A percentile compares a stretch with the other conserved stretches of the same genome.
Conservation (phyloP, 1,140 invertebrate species). For the Steinernema khuongi region DNA sequence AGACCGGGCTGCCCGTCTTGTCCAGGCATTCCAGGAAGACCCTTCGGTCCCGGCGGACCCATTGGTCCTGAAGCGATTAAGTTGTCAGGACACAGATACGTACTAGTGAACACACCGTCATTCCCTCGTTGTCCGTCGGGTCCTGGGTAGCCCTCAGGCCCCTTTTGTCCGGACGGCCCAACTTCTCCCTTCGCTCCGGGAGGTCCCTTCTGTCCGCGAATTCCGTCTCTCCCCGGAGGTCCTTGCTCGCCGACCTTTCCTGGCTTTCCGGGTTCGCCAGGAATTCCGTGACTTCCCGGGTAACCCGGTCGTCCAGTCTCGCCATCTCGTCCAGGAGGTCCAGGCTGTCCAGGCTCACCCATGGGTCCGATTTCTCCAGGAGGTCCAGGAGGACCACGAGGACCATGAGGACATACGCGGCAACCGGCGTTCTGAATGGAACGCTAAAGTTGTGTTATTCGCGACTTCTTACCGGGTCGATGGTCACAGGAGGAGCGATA, state of each 20-base stretch:
- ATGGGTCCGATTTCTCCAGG: constrained; percentile 31
- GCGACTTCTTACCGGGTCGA: constrained; percentile 44
- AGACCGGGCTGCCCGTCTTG: constrained; percentile 43
- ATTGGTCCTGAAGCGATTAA: background rate
- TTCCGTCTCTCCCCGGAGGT: constrained; percentile 31
- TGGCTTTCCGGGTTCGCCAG: constrained; percentile 32
- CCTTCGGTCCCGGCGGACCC: constrained; percentile 14
- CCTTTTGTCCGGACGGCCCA: constrained; percentile 28
- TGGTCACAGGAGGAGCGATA: constrained; percentile 52
- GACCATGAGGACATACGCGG: constrained; percentile 43
- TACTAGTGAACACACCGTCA: constrained; percentile 27
- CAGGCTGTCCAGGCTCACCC: constrained; percentile 22
- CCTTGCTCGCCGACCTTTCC: constrained; percentile 36
- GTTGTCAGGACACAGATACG: constrained; percentile 16
- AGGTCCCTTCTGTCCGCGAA: constrained; percentile 33
- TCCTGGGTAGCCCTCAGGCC: constrained; percentile 45
- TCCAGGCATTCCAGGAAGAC: constrained; percentile 36
- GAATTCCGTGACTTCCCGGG: constrained; percentile 28
- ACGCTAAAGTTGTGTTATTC: background rate
- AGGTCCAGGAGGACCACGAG: constrained; percentile 35
- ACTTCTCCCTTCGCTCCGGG: constrained; percentile 23
- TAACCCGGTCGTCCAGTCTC: constrained; percentile 27
- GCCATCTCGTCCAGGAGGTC: constrained; percentile 21
- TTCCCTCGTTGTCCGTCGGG: constrained; percentile 47
- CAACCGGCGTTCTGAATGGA: constrained; percentile 48